Conservation (phyloP, 2,797 vertebrate genomes). For the Champsocephalus gunnari region DNA sequence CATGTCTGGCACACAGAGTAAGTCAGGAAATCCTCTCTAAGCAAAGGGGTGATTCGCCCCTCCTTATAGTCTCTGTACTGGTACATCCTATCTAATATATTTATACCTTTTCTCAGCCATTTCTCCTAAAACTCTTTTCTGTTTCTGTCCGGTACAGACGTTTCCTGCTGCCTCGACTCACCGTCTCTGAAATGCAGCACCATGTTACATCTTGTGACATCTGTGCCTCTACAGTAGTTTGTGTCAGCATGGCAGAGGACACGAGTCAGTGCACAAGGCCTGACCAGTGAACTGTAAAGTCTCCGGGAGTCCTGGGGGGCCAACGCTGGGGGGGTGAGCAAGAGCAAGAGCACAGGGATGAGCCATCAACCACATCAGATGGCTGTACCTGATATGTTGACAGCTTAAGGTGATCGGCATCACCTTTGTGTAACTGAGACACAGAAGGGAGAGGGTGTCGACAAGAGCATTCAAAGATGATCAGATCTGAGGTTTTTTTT, state of each 20-base stretch:
- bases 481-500: neutral
- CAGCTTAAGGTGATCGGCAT: slow-evolving; percentile 35
- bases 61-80: neutral
- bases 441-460: neutral
- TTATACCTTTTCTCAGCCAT: slow-evolving; percentile 22
- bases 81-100: slow-evolving; percentile 19
- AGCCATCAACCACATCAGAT: slow-evolving; percentile 43
- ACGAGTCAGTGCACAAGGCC: slow-evolving; percentile 66
- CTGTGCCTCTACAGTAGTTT: slow-evolving; percentile 50
- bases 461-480: neutral
- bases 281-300: slow-evolving; percentile 69
- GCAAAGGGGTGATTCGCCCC: neutral
- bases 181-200: slow-evolving; percentile 44
- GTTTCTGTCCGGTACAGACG: slow-evolving; percentile 24
- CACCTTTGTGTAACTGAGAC: slow-evolving; percentile 35
- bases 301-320: slow-evolving; percentile 55
- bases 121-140: slow-evolving; percentile 10
- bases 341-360: slow-evolving; percentile 32
- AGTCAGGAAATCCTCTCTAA: slow-evolving; percentile 22
- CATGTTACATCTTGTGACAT: slow-evolving; percentile 64
- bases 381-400: slow-evolving; percentile 54
- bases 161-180: slow-evolving; percentile 48
- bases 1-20: slow-evolving; percentile 19
- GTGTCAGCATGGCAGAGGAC: slow-evolving; percentile 63
- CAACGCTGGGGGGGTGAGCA: slow-evolving; percentile 7